Conservation (phyloP, 92 coral and sea anemone species). For the Montipora capitata region DNA sequence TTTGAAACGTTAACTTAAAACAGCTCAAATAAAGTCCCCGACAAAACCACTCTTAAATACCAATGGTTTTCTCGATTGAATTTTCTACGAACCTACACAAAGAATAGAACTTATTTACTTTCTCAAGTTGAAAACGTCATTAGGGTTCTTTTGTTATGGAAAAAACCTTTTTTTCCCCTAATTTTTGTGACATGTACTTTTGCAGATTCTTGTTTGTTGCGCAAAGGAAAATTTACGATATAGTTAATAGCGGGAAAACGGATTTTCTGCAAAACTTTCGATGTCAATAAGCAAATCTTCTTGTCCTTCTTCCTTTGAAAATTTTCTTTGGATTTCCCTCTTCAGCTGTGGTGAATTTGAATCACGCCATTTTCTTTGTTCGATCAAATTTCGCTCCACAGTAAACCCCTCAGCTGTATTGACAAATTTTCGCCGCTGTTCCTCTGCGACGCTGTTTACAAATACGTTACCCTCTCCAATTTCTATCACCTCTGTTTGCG, state of each 20-base stretch:
- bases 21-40: background rate
- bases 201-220: background rate
- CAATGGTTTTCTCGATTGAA: too few relatives aligned
- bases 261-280: slow-evolving; percentile 8
- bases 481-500: background rate
- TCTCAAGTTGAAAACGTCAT: background rate
- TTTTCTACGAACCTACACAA: background rate
- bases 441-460: background rate
- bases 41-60: background rate
- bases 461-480: background rate
- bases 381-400: background rate
- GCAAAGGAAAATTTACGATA: background rate
- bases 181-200: background rate
- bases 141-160: background rate
- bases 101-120: too few relatives aligned
- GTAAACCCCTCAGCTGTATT: background rate
- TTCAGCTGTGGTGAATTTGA: background rate
- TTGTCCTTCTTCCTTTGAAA: slow-evolving; percentile 20
- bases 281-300: slow-evolving; percentile 24
- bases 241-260: background rate
- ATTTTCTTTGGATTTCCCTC: background rate
- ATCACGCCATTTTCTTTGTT: background rate
- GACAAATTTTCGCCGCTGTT: background rate
- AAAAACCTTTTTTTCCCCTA: background rate
- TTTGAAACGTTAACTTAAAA: background rate